Evolutionary conservation across 2,113 vertebrate genomes (phyloP).

Genomic region (Phylloscopus trochiloides): DNA sequence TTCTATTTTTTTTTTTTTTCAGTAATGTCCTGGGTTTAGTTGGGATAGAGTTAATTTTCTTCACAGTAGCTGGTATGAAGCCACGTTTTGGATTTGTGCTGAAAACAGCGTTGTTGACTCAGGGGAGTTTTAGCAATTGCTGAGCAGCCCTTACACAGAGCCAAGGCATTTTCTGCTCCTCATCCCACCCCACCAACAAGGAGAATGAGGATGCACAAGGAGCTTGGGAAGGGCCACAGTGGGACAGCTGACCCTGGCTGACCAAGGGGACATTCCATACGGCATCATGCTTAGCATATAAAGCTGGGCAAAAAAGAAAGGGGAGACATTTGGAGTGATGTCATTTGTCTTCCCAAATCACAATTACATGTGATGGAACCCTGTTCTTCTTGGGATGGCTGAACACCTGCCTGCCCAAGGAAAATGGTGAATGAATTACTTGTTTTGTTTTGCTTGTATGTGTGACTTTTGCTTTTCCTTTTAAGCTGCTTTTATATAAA

Average conservation of each 20-base stretch:
- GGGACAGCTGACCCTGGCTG: background rate
- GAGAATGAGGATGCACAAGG: background rate
- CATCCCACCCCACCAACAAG: fast-evolving
- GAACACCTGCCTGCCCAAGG: background rate
- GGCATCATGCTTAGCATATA: background rate
- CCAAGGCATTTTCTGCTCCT: background rate
- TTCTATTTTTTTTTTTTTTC: background rate
- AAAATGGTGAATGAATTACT: background rate
- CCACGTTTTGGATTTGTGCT: background rate
- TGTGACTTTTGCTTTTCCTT: background rate
- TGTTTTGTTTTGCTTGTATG: background rate
- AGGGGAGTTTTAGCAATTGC: background rate
- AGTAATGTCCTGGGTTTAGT: background rate
- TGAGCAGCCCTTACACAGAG: background rate
- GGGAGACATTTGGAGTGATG: too few species aligned
- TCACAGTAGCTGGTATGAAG: background rate
- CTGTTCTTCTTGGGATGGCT: background rate
- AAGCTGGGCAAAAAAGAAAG: background rate
- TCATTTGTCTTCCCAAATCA: background rate
- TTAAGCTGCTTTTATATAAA: background rate
- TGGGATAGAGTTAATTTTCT: background rate
- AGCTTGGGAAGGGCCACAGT: background rate
- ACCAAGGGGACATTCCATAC: too few species aligned
- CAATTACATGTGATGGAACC: fast-evolving
- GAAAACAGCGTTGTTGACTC: fast-evolving